Conservation (phyloP, 2,888 invertebrate species). For the Torymus tubicola region DNA sequence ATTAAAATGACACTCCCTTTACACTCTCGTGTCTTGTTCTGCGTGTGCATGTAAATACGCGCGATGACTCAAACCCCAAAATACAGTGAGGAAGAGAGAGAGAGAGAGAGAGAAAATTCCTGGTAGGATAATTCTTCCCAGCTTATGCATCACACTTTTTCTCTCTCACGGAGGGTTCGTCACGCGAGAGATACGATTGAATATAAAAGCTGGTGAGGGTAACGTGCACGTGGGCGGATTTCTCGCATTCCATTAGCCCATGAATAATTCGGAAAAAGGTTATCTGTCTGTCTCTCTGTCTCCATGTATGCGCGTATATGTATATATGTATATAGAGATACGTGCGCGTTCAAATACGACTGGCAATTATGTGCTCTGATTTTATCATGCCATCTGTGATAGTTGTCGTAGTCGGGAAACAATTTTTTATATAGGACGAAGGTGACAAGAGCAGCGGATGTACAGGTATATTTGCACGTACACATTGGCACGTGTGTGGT, state of each 20-base stretch:
- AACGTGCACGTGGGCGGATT: conserved; percentile 46
- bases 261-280: conserved; percentile 52
- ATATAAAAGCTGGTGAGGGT: conserved; percentile 41
- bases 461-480: neutral
- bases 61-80: too few relatives aligned
- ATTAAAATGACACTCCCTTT: conserved; percentile 29
- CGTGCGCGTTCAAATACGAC: too few relatives aligned
- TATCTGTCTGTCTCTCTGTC: neutral
- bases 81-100: neutral
- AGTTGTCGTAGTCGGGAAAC: neutral
- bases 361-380: conserved; percentile 14
- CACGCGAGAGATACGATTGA: conserved; percentile 4
- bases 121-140: neutral
- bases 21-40: neutral
- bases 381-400: neutral
- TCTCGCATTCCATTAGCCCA: conserved; percentile 52
- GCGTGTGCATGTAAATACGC: too few relatives aligned
- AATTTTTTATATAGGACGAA: neutral
- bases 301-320: too few relatives aligned
- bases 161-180: neutral
- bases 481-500: too few relatives aligned
- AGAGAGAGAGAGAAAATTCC: neutral
- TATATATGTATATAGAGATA: too few relatives aligned
- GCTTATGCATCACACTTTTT: neutral
- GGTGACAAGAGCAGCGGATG: neutral